Conservation (phyloP, 2,113 vertebrate genomes). For the cattle (Bos taurus) region DNA sequence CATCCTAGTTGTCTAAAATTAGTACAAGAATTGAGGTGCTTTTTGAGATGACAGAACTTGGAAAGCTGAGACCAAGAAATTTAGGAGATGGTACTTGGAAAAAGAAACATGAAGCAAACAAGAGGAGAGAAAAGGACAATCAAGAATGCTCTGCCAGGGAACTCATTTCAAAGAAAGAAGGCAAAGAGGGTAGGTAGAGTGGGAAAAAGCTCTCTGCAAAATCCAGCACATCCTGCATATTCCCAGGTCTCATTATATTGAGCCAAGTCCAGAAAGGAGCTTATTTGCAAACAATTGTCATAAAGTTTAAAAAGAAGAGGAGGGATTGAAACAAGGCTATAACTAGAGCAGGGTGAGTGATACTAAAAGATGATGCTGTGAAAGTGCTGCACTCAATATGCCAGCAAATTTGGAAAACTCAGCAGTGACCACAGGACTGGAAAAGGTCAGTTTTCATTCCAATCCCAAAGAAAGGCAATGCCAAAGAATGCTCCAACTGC, state of each 20-base stretch:
- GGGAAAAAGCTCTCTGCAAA: not conserved
- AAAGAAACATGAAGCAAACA: not conserved
- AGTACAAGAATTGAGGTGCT: not conserved
- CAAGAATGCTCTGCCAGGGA: not conserved
- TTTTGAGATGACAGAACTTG: not conserved
- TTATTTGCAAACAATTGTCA: not conserved
- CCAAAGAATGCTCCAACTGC: not conserved
- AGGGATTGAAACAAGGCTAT: not conserved
- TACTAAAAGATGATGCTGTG: not conserved
- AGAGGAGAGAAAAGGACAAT: not conserved
- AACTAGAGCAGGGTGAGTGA: not conserved
- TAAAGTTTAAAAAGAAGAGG: not conserved
- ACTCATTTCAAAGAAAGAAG: slow-evolving; percentile 3
- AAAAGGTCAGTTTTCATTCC: not conserved
- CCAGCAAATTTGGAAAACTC: not conserved
- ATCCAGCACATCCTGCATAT: not conserved
- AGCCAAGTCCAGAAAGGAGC: not conserved
- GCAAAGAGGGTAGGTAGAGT: not conserved
- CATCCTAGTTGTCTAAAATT: not conserved
- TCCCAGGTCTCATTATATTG: not conserved
- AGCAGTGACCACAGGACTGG: not conserved
- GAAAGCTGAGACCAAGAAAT: not conserved
- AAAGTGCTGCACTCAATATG: not conserved
- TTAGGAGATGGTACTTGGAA: not conserved
- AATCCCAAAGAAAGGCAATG: not conserved